Percentiles rank a stretch among this genome's conserved stretches.
Conservation (phyloP, 2,113 vertebrate genomes). For the Pristiophorus japonicus region DNA sequence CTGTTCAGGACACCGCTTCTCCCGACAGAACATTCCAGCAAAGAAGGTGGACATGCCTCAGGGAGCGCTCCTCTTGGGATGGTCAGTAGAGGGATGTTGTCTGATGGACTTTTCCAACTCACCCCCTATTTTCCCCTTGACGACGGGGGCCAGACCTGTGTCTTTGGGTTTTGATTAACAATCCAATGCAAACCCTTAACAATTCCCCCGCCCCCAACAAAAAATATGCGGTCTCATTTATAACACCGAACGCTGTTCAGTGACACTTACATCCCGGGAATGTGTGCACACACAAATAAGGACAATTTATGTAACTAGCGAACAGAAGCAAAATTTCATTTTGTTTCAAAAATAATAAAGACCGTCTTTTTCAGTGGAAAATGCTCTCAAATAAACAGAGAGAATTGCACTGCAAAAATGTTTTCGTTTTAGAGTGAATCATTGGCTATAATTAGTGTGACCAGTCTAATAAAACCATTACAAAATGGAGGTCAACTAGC, state of each 20-base stretch:
- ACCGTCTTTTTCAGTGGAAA: background rate
- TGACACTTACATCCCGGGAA: background rate
- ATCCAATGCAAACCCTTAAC: background rate
- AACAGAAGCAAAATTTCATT: background rate
- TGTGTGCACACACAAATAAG: background rate
- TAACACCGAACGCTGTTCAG: background rate
- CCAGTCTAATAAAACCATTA: conserved; percentile 86
- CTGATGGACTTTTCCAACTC: background rate
- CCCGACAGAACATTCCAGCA: background rate
- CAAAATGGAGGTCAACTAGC: conserved; percentile 98
- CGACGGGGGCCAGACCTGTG: background rate
- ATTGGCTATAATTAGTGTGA: conserved; percentile 91
- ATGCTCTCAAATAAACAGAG: conserved; percentile 23
- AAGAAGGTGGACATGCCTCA: background rate
- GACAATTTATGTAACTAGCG: background rate
- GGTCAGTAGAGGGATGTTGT: background rate
- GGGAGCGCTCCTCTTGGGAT: background rate
- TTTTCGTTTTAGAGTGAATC: conserved; percentile 87
- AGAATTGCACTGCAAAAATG: conserved; percentile 58
- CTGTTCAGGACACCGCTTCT: background rate
- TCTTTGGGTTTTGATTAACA: background rate
- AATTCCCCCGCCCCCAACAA: too few species aligned
- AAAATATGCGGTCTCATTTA: background rate
- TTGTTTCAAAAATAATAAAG: background rate
- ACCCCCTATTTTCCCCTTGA: background rate